Evolutionary conservation across 2,797 vertebrate species (phyloP).

Genomic region (Xenentodon cancila): DNA sequence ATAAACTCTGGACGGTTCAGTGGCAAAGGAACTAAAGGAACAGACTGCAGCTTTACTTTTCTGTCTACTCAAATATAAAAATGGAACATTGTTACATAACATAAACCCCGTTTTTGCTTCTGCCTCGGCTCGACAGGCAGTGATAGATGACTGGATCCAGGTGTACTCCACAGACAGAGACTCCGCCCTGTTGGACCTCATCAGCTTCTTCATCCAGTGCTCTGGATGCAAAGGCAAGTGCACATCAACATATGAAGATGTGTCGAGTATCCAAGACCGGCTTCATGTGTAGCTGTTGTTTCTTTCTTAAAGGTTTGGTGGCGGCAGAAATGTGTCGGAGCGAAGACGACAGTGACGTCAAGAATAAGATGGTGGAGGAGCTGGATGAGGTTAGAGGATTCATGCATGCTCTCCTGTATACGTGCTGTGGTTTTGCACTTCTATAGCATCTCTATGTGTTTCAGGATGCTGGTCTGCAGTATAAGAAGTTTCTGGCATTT

Average conservation of each 20-base stretch:
- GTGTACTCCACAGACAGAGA: slow-evolving; percentile 88
- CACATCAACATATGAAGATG: not conserved
- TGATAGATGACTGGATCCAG: slow-evolving; percentile 92
- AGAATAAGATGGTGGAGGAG: slow-evolving; percentile 90
- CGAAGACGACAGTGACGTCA: slow-evolving; percentile 83
- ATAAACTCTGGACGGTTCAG: too few species aligned
- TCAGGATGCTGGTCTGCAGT: slow-evolving; percentile 89
- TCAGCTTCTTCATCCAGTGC: slow-evolving; percentile 96
- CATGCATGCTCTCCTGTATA: not conserved
- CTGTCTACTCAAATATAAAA: too few species aligned
- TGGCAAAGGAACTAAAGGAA: too few species aligned
- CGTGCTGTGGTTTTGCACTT: not conserved
- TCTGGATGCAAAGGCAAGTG: slow-evolving; percentile 90
- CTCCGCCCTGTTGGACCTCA: slow-evolving; percentile 91
- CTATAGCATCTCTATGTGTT: slow-evolving; percentile 25
- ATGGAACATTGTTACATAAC: too few species aligned
- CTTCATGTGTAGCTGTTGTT: too few species aligned
- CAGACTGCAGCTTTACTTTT: too few species aligned
- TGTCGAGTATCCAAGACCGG: not conserved
- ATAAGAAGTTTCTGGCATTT: slow-evolving; percentile 93
- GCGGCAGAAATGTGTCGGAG: slow-evolving; percentile 94
- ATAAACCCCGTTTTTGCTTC: too few species aligned
- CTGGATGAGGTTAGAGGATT: slow-evolving; percentile 86
- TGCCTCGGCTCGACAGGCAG: slow-evolving; percentile 79
- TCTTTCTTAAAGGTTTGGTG: slow-evolving; percentile 84